These are phyloP conservation scores for Archaeoteleia sp. DNA, from an alignment of 2,888 invertebrate genomes.

Conservation along the genomic window DNA sequence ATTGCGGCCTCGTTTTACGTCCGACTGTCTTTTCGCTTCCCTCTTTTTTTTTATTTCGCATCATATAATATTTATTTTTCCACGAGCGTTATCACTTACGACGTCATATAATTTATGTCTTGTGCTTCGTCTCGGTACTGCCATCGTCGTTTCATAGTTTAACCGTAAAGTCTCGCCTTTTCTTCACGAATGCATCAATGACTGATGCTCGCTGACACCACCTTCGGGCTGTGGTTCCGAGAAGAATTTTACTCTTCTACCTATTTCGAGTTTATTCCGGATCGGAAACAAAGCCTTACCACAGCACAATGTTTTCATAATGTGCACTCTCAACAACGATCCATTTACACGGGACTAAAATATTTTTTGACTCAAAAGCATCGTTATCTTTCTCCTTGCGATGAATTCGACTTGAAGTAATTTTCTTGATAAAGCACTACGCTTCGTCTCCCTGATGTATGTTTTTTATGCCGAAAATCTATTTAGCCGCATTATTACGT, in stretches of 20 bases:
- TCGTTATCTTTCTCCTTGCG: too few relatives aligned
- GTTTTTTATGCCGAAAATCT: conserved; percentile 43
- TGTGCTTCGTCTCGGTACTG: conserved; percentile 30
- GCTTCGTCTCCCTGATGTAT: too few relatives aligned
- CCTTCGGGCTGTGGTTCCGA: too few relatives aligned
- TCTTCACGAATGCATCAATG: conserved; percentile 32
- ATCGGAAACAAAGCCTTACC: too few relatives aligned
- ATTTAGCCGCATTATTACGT: conserved; percentile 47
- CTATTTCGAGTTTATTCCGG: not conserved
- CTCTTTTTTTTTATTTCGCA: conserved; percentile 63
- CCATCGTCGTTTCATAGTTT: conserved; percentile 38
- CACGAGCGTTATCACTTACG: conserved; percentile 67
- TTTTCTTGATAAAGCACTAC: too few relatives aligned
- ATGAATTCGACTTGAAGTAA: too few relatives aligned
- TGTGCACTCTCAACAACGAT: too few relatives aligned
- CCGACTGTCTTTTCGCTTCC: conserved; percentile 26
- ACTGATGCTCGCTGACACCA: too few relatives aligned
- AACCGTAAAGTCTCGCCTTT: conserved; percentile 49
- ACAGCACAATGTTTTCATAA: too few relatives aligned
- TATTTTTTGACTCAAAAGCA: too few relatives aligned
- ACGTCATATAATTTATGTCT: conserved; percentile 54
- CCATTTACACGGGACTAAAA: too few relatives aligned
- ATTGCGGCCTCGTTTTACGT: conserved; percentile 57
- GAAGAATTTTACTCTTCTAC: not conserved
- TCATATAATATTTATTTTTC: conserved; percentile 72